Conservation (phyloP, 2,888 invertebrate species). For the Conchocele bisecta region DNA sequence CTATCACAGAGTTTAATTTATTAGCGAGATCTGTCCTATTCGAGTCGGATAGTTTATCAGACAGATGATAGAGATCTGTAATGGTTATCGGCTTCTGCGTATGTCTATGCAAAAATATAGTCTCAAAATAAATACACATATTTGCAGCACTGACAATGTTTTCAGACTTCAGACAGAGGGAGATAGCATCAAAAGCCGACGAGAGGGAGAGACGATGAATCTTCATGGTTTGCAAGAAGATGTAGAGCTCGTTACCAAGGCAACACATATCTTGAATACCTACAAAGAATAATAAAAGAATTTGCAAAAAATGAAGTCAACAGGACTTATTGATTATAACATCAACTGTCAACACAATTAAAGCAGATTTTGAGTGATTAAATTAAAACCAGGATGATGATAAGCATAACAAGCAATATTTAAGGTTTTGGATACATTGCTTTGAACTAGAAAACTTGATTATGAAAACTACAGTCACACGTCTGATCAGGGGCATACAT, state of each 20-base stretch:
- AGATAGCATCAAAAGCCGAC: conserved; percentile 52
- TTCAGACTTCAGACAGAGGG: conserved; percentile 45
- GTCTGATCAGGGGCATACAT: too few relatives aligned
- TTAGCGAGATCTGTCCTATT: conserved; percentile 32
- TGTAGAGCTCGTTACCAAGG: conserved; percentile 63
- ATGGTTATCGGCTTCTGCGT: conserved; percentile 42
- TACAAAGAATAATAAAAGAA: conserved; percentile 47
- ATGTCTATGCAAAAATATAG: conserved; percentile 43
- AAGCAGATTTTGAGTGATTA: background rate
- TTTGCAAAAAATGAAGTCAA: too few relatives aligned
- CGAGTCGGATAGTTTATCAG: conserved; percentile 27
- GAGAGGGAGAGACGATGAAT: conserved; percentile 66
- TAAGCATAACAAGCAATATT: background rate
- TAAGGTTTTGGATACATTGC: too few relatives aligned
- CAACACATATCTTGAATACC: conserved; percentile 62
- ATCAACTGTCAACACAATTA: too few relatives aligned
- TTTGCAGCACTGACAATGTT: conserved; percentile 51
- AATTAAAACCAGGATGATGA: background rate
- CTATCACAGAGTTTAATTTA: conserved; percentile 25
- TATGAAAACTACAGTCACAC: too few relatives aligned
- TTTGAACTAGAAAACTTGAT: too few relatives aligned
- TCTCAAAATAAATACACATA: conserved; percentile 49
- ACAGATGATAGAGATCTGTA: conserved; percentile 30
- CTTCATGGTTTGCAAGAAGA: conserved; percentile 62
- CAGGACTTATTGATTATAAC: too few relatives aligned